phyloP scores from a whole-genome alignment of 1,140 invertebrate species.

The Chymomyza costata region DNA sequence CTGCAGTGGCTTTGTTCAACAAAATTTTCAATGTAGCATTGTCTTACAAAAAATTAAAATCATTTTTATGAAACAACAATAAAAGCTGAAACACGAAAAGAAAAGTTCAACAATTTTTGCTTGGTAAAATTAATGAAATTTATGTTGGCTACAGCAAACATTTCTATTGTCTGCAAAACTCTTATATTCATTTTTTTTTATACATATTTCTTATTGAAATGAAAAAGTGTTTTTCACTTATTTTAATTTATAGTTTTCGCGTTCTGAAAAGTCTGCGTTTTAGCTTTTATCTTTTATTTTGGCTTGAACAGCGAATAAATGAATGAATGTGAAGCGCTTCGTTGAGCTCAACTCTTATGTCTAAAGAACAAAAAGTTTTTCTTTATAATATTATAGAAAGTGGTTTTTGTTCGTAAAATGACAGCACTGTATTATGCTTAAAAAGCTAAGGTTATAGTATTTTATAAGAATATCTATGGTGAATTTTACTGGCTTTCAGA shows the following conservation, averaged over 20 bases:
- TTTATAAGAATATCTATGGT: no score
- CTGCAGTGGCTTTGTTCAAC: constrained; percentile 19
- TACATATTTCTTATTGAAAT: constrained; percentile 5
- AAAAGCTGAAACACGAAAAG: constrained; percentile 24
- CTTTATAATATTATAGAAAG: no score
- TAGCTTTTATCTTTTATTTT: no score
- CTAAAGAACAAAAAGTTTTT: no score
- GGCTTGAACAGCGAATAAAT: no score
- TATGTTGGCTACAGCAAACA: constrained; percentile 40
- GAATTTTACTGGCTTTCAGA: no score
- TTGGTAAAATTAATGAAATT: constrained; percentile 60
- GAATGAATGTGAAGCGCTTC: no score
- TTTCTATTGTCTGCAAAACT: constrained; percentile 41
- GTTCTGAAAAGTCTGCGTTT: no score
- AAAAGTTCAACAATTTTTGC: constrained; percentile 45
- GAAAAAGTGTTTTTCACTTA: constrained; percentile 6
- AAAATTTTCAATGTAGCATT: constrained; percentile 41
- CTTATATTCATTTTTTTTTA: constrained; percentile 11
- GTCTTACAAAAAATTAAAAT: constrained; percentile 45
- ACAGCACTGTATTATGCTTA: no score
- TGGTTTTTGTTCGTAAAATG: no score
- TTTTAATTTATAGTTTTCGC: constrained; percentile 55
- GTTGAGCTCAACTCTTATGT: no score
- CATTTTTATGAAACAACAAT: constrained; percentile 64
- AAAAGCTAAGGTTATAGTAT: no score